phyloP scores from a whole-genome alignment of 2,888 invertebrate genomes.

The Osedax frankpressi region DNA sequence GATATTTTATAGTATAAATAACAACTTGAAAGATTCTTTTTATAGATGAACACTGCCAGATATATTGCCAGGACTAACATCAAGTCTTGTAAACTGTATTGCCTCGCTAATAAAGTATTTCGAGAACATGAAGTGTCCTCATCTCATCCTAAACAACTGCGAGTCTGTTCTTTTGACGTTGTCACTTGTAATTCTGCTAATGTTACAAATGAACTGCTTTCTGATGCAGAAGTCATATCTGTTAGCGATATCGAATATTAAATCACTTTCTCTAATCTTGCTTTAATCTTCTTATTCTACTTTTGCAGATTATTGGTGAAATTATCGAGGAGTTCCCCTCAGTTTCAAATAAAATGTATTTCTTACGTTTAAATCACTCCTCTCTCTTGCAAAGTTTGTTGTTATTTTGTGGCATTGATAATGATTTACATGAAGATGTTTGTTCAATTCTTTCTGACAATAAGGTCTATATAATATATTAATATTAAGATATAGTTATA shows the following conservation, averaged over 20 bases:
- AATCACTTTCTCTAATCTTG: too few relatives aligned
- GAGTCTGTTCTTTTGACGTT: conserved; percentile 85
- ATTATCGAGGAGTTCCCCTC: conserved; percentile 59
- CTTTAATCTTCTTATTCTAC: too few relatives aligned
- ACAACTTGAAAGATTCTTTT: too few relatives aligned
- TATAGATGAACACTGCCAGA: conserved; percentile 59
- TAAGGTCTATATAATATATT: conserved; percentile 22
- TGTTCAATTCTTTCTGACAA: conserved; percentile 35
- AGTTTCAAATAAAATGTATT: conserved; percentile 43
- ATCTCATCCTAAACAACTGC: conserved; percentile 74
- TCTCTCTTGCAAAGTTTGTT: conserved; percentile 55
- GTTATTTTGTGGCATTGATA: conserved; percentile 65
- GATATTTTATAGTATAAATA: not conserved
- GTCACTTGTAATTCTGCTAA: conserved; percentile 56
- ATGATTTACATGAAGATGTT: conserved; percentile 46
- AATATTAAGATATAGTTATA: not conserved
- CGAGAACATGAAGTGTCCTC: conserved; percentile 59
- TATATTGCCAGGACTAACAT: conserved; percentile 67
- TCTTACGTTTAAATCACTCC: conserved; percentile 39
- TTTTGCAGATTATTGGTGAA: conserved; percentile 64
- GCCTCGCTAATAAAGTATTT: conserved; percentile 67
- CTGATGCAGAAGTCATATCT: conserved; percentile 68
- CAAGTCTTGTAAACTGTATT: conserved; percentile 66
- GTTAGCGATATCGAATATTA: too few relatives aligned
- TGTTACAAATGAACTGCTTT: conserved; percentile 52